Evolutionary conservation across 2,888 invertebrate genomes (phyloP).

Genomic region (Noctuana brunneofusca): DNA sequence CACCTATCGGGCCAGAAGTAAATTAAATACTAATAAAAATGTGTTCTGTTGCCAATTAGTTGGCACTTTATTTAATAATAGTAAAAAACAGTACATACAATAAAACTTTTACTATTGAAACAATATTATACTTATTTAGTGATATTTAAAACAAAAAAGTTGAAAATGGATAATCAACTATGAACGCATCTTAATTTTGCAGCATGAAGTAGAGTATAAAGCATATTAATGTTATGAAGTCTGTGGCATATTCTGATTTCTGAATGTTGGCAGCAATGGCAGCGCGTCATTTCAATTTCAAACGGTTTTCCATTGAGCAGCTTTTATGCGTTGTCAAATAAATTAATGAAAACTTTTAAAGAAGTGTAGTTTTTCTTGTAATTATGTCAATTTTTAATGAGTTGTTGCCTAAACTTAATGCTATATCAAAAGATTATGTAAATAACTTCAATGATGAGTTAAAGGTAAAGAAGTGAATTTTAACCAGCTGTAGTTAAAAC

Average conservation of each 20-base stretch:
- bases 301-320: constrained; percentile 72
- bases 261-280: constrained; percentile 13
- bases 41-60: no score
- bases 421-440: constrained; percentile 56
- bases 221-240: no score
- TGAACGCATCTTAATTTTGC: not conserved
- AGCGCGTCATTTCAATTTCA: constrained; percentile 66
- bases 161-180: no score
- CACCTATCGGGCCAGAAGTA: no score
- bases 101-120: no score
- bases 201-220: no score
- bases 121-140: no score
- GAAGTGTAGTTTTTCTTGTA: constrained; percentile 55
- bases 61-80: no score
- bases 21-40: no score
- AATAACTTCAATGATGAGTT: constrained; percentile 63
- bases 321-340: constrained; percentile 64
- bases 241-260: not conserved
- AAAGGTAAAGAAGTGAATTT: constrained; percentile 55
- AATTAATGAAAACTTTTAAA: constrained; percentile 53
- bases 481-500: not conserved
- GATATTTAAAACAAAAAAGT: not conserved
- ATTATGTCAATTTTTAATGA: constrained; percentile 76
- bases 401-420: constrained; percentile 62
- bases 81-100: no score